Evolutionary conservation across 2,797 vertebrate genomes (phyloP).

Genomic region (Aphelocoma californica): DNA sequence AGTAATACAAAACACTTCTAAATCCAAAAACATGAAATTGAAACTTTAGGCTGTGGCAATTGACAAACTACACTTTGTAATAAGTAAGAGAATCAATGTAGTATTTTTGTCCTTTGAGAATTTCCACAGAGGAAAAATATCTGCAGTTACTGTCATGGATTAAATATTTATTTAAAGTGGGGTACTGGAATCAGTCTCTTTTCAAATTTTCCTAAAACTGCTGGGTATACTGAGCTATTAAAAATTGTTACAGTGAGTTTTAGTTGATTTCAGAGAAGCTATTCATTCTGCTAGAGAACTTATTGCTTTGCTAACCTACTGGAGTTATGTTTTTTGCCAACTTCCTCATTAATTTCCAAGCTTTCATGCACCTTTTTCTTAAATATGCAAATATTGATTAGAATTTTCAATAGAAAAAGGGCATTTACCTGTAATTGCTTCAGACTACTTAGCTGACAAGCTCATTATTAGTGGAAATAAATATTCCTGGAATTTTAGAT

Average conservation of each 20-base stretch:
- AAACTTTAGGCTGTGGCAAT: not conserved
- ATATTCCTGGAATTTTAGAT: not conserved
- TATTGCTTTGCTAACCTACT: not conserved
- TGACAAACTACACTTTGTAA: not conserved
- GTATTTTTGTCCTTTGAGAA: not conserved
- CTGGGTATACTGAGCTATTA: not conserved
- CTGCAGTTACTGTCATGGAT: not conserved
- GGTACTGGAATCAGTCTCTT: not conserved
- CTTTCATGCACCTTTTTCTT: not conserved
- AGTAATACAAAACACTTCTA: not conserved
- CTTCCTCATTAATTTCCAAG: not conserved
- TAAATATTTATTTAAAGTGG: not conserved
- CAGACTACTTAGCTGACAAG: not conserved
- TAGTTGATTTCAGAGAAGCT: not conserved
- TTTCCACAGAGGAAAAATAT: not conserved
- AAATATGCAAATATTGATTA: not conserved
- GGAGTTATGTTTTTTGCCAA: not conserved
- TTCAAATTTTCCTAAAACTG: not conserved
- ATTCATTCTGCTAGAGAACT: not conserved
- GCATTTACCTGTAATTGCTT: not conserved
- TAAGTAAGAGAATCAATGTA: not conserved
- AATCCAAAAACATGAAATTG: not conserved
- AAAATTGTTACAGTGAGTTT: not conserved
- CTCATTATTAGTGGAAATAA: not conserved
- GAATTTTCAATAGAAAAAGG: not conserved